phyloP scores from a whole-genome alignment of 2,888 invertebrate species.

The Eubasilissa splendida region DNA sequence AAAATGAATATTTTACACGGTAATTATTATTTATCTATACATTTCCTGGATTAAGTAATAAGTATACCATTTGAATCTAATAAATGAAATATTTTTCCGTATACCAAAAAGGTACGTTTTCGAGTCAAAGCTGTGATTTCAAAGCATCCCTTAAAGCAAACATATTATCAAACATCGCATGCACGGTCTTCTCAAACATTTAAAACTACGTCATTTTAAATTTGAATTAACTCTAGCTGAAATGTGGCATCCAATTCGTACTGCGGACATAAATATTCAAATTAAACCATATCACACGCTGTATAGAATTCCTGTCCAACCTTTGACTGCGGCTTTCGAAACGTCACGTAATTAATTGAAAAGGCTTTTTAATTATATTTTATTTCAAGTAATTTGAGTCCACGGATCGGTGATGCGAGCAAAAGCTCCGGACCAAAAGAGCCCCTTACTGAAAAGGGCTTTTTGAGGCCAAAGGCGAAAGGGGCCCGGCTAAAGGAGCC shows the following conservation, averaged over 20 bases:
- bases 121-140: too few relatives aligned
- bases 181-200: neutral
- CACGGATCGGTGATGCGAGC: constrained; percentile 44
- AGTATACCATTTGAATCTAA: too few relatives aligned
- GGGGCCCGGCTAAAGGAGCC: constrained; percentile 65
- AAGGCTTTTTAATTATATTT: constrained; percentile 45
- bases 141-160: too few relatives aligned
- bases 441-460: constrained; percentile 13
- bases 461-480: constrained; percentile 50
- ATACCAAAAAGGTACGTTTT: too few relatives aligned
- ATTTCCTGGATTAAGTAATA: too few relatives aligned
- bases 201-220: constrained; percentile 21
- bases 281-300: constrained; percentile 12
- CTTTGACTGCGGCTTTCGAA: constrained; percentile 43
- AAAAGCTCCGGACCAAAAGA: constrained; percentile 36
- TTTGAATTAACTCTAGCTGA: constrained; percentile 1
- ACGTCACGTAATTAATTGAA: constrained; percentile 53
- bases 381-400: constrained; percentile 43
- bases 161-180: too few relatives aligned
- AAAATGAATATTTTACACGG: too few relatives aligned
- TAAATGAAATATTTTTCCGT: too few relatives aligned
- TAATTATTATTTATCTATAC: too few relatives aligned
- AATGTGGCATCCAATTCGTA: constrained; percentile 24
- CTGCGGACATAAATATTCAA: constrained; percentile 25
- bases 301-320: constrained; percentile 19